phyloP scores from a whole-genome alignment of 2,113 vertebrate genomes.

The Spizaetus ornatus region DNA sequence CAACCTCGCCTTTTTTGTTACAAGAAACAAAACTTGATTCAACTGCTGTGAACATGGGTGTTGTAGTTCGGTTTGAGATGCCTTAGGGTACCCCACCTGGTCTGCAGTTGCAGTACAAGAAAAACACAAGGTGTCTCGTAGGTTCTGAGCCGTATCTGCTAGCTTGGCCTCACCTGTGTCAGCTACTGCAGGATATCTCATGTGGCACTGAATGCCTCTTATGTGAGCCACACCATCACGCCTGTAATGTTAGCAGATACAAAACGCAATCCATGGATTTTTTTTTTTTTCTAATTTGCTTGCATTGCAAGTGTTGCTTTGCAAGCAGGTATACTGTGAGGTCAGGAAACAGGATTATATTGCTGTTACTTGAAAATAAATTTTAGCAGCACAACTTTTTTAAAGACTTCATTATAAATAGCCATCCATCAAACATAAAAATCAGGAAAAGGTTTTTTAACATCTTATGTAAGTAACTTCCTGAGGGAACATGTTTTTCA shows the following conservation, averaged over 20 bases:
- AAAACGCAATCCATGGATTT: not conserved
- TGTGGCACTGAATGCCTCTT: not conserved
- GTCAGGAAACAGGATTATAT: not conserved
- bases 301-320: not conserved
- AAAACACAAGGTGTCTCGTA: not conserved
- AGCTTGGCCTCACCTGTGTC: not conserved
- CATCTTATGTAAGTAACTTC: not conserved
- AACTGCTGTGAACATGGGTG: fast-evolving
- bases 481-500: not conserved
- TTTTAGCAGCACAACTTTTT: not conserved
- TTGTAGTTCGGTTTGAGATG: not conserved
- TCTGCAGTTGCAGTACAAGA: not conserved
- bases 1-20: not conserved
- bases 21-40: not conserved
- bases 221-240: not conserved
- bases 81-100: not conserved
- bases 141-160: not conserved
- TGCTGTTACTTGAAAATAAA: not conserved
- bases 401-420: not conserved
- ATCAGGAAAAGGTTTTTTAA: not conserved
- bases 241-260: not conserved
- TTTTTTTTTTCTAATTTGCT: not conserved
- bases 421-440: not conserved
- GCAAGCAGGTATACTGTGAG: not conserved
- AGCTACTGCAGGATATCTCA: not conserved